Evolutionary conservation across 2,797 vertebrate genomes (phyloP), one percentile per base, ranked within the genome.

Genomic region (Molossus alvarezi): DNA sequence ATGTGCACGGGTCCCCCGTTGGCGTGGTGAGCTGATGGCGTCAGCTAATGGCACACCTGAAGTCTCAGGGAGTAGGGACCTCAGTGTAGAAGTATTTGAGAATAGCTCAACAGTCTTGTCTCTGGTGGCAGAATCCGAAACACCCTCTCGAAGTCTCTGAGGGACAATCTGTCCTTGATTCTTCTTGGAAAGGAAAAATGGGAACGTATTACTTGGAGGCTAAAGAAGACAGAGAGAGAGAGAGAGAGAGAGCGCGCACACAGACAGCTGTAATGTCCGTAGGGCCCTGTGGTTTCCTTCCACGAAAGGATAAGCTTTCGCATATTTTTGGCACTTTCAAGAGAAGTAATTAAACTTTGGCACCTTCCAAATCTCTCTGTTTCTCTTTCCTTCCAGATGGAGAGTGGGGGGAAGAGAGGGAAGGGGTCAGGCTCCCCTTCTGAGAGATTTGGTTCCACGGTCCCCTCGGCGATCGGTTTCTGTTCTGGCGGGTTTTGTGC

Each of bases 341-440:
- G 21, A 93, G 81, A 97, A 93, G 45, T 87, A 96, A 77, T 95
- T 95, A 97, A 90, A 94, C 77, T 96, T 12, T 91, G 95, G 84
- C 84, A 96, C 51, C 57, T 97, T 75, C 67, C 45, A 89, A 69
- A 92, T 92, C 62, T 0, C 55, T 65, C 51, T 82, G 81, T 29
- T 93, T 95, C 93, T 92, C 62, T 97, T 81, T 53, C 84, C 21
- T 37, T 94, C 92, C 90, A 89, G 72, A 97, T 96, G 96, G 96
- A 97, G 18, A 4, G 15, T 33, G 86, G 20, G 84, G 62, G 94
- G 80, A 85, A 96, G 82, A 84, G 33, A 95, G 14, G 7, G 73
- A 80, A 92, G 37, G 45, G 94, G 93, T 94, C 65, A 58, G 82
- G n/a, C 37, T 60, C 71, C 58, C 15, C n/a, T 84, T 95, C 20